Base-by-base conservation (phyloP, 64 coral and sea anemone genomes). In the Pocillopora damicornis region DNA sequence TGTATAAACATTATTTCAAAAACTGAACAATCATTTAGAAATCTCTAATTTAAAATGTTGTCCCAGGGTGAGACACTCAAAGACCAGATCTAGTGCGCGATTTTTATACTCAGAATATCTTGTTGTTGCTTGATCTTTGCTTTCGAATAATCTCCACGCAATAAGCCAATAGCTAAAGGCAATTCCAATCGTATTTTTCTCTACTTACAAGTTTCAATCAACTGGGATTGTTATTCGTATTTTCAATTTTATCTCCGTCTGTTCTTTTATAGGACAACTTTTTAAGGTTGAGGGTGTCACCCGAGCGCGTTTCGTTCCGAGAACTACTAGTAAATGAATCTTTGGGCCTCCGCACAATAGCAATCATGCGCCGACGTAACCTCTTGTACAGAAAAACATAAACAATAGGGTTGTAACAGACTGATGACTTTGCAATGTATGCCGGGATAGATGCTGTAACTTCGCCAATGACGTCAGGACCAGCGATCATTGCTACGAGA, bases 361-460 rank as follows among this genome's bases (percentile, higher is more conserved):
- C 34, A 25, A 15, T 35, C 1, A 89, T 38, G 13, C 60, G 66
- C 45, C 34, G 69, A 1, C 88, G 77, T 57, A 82, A 74, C 74
- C 38, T 79, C 22, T 74, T 89, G 65, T 89, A 89, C 61, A 89
- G 30, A 20, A 89, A 81, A 18, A 81, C 65, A 36, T 81, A 89
- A 59, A 89, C 14, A 79, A 89, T 74, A 58, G 88, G 88, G 35
- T 89, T 89, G 58, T 89, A 89, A 60, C 77, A 81, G 74, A 1
- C 23, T 11, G 88, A 89, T 5, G 88, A 82, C n/a, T 89, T 89
- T 22, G 88, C 88, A 89, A 89, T 11, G 64, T 89, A 89, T 73
- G 88, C 88, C 35, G 88, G 88, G 51, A 74, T 74, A 42, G 77
- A 81, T 18, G 88, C 78, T 35, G 72, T 45, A 20, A 81, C 35